Conservation (phyloP, 1,140 invertebrate species). For the Stegodyphus dumicola region DNA sequence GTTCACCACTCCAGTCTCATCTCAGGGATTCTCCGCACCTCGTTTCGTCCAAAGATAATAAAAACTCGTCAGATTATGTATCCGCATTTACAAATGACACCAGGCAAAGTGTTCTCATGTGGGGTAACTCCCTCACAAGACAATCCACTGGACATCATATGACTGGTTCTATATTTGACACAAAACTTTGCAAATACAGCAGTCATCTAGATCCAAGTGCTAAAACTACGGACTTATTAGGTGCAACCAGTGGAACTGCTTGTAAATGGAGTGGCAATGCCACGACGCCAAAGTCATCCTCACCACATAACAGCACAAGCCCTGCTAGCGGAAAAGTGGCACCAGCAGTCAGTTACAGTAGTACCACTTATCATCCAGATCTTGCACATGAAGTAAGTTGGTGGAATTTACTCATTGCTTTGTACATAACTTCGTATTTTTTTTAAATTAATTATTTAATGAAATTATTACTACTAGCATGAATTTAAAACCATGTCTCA, state of each 20-base stretch:
- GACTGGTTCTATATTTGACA: constrained; percentile 50
- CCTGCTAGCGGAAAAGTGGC: constrained; percentile 60
- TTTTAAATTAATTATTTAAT: no score
- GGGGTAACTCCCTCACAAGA: constrained; percentile 63
- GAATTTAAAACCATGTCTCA: no score
- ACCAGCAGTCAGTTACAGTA: constrained; percentile 49
- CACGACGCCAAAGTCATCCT: constrained; percentile 48
- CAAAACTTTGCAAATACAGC: constrained; percentile 48
- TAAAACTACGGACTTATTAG: constrained; percentile 33
- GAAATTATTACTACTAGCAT: no score
- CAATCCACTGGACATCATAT: constrained; percentile 36
- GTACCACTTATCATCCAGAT: constrained; percentile 53
- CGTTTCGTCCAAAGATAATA: constrained; percentile 46
- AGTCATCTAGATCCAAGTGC: constrained; percentile 15
- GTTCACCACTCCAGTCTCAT: constrained; percentile 35
- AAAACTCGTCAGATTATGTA: constrained; percentile 26
- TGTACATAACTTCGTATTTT: no score
- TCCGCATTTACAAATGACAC: constrained; percentile 63
- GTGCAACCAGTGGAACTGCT: constrained; percentile 5
- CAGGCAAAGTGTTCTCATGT: constrained; percentile 68
- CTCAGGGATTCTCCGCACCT: constrained; percentile 47
- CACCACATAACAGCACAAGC: constrained; percentile 52
- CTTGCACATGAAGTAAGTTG: constrained; percentile 44
- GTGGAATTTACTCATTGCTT: no score
- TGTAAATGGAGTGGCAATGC: constrained; percentile 61